phyloP scores from a whole-genome alignment of 1,140 invertebrate genomes.

The Rhyzopertha dominica region DNA sequence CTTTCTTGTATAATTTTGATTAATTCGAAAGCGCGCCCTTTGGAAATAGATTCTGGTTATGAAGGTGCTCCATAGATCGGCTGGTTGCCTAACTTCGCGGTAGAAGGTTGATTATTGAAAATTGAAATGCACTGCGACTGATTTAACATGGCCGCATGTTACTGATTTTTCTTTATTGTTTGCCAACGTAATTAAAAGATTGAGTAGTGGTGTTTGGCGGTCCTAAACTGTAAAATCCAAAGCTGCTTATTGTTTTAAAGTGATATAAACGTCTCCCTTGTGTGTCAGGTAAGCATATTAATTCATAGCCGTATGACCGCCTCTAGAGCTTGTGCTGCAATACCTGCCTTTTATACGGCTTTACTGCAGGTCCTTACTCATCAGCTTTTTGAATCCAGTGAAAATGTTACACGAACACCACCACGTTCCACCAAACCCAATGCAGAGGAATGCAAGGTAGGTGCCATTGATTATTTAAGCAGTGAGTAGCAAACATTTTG shows the following conservation, averaged over 20 bases:
- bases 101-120: too few relatives aligned
- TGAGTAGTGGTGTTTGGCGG: conserved; percentile 46
- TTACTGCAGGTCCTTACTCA: conserved; percentile 5
- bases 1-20: too few relatives aligned
- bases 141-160: conserved; percentile 47
- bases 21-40: too few relatives aligned
- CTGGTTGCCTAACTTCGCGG: too few relatives aligned
- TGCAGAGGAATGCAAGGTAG: conserved; percentile 44
- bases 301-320: conserved; percentile 2
- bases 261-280: conserved; percentile 7
- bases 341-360: conserved; percentile 15
- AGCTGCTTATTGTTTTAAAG: background rate
- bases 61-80: too few relatives aligned
- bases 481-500: conserved; percentile 3
- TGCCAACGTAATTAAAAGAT: conserved; percentile 46
- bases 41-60: too few relatives aligned
- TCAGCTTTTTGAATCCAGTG: conserved; percentile 19
- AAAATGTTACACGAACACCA: conserved; percentile 43
- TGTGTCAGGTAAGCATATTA: background rate
- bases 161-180: conserved; percentile 48
- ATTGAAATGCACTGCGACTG: conserved; percentile 30
- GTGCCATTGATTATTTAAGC: conserved; percentile 9
- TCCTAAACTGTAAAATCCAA: conserved; percentile 12
- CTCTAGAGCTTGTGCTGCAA: conserved; percentile 8
- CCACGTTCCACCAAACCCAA: conserved; percentile 40